phyloP scores from a whole-genome alignment of 2,113 vertebrate genomes.

The Rhipidura dahli region DNA sequence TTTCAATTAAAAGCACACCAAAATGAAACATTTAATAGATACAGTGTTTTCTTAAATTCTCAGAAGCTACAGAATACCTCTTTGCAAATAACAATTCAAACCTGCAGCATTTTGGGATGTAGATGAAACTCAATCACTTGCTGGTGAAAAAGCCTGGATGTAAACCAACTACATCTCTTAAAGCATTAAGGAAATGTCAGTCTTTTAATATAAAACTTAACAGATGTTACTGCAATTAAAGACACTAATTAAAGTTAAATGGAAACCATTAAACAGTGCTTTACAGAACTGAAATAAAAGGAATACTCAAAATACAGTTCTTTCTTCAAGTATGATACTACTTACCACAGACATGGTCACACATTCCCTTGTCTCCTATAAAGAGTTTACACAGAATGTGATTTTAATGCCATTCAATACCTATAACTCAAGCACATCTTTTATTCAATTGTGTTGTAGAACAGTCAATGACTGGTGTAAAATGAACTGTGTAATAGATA shows the following conservation, averaged over 20 bases:
- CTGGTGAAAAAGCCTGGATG: background rate
- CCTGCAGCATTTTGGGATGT: background rate
- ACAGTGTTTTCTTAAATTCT: background rate
- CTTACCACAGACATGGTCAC: background rate
- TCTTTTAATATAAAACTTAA: background rate
- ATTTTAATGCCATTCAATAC: background rate
- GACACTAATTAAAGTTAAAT: background rate
- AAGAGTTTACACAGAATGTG: background rate
- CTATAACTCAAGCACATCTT: background rate
- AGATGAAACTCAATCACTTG: background rate
- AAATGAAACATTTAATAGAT: background rate
- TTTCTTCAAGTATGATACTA: background rate
- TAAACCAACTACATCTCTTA: background rate
- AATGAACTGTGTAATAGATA: background rate
- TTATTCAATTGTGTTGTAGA: background rate
- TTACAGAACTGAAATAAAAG: background rate
- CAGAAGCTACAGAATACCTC: background rate
- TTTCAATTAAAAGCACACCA: background rate
- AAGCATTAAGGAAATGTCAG: background rate
- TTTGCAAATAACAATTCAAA: background rate
- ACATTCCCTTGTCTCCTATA: background rate
- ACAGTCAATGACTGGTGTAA: background rate
- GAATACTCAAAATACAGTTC: background rate
- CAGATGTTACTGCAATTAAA: conserved; percentile 2
- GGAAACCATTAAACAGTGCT: background rate